Conservation (phyloP, 2,113 vertebrate genomes). For the Bucco capensis region DNA sequence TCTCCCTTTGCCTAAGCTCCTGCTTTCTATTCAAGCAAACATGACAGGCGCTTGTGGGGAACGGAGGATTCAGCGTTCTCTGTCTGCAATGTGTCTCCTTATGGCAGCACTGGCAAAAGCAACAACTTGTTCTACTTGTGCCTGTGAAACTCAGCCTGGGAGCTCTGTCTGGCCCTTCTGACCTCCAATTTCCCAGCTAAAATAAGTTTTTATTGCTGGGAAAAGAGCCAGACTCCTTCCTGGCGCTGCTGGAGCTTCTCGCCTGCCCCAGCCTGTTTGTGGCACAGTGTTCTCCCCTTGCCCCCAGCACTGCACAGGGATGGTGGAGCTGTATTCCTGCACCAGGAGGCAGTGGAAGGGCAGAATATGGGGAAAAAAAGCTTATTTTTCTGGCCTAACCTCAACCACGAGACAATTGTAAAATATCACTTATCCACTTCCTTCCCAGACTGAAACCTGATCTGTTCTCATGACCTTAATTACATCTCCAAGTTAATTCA, state of each 20-base stretch:
- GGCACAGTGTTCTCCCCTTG: not conserved
- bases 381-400: not conserved
- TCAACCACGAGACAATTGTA: not conserved
- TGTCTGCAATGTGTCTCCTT: not conserved
- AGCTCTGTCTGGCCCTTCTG: not conserved
- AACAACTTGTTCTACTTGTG: not conserved
- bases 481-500: not conserved
- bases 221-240: not conserved
- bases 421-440: not conserved
- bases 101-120: not conserved
- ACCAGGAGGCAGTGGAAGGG: not conserved
- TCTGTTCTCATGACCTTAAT: not conserved
- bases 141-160: slow-evolving; percentile 9
- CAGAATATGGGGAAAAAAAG: not conserved
- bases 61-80: not conserved
- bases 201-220: not conserved
- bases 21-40: slow-evolving; percentile 16
- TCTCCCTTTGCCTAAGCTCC: not conserved
- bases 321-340: not conserved
- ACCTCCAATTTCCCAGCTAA: not conserved
- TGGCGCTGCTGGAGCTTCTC: not conserved
- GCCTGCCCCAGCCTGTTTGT: not conserved
- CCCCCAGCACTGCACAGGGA: rapidly evolving
- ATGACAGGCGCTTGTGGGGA: not conserved
- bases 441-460: slow-evolving; percentile 1